These are phyloP conservation scores for human (Homo sapiens) DNA, from an alignment of 2,113 vertebrate species.

Conservation along the genomic window DNA sequence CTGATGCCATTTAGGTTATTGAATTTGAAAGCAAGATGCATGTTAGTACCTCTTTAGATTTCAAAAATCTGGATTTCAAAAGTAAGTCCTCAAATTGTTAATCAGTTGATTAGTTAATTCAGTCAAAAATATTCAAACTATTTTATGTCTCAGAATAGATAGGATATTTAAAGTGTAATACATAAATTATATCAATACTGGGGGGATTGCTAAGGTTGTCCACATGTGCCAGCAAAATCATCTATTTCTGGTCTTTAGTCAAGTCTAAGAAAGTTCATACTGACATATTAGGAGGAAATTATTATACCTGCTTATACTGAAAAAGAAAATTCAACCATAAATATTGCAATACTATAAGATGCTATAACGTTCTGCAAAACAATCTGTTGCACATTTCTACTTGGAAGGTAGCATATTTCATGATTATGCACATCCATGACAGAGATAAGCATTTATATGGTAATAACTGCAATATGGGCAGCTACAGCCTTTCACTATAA, in stretches of 20 bases:
- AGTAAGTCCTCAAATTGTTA: background rate
- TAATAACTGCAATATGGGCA: conserved; percentile 76
- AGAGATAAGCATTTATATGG: conserved; percentile 81
- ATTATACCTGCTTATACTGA: conserved; percentile 62
- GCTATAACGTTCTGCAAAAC: conserved; percentile 70
- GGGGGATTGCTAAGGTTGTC: background rate
- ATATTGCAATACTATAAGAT: conserved; percentile 71
- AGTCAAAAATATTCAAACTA: background rate
- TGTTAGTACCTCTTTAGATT: background rate
- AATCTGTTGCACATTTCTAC: conserved; percentile 64
- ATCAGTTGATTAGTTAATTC: background rate
- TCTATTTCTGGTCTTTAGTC: background rate
- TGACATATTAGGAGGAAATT: conserved; percentile 53
- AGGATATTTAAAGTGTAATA: background rate
- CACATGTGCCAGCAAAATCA: background rate
- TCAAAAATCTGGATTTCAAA: background rate
- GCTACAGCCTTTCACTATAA: conserved; percentile 70
- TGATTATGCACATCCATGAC: conserved; percentile 76
- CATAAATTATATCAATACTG: background rate
- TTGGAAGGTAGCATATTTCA: conserved; percentile 80
- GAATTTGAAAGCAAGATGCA: background rate
- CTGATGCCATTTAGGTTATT: background rate
- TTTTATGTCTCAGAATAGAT: background rate
- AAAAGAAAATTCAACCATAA: conserved; percentile 70
- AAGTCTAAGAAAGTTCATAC: conserved; percentile 57